Conservation (phyloP, 2,888 invertebrate genomes). For the Hedychridium roseum region DNA sequence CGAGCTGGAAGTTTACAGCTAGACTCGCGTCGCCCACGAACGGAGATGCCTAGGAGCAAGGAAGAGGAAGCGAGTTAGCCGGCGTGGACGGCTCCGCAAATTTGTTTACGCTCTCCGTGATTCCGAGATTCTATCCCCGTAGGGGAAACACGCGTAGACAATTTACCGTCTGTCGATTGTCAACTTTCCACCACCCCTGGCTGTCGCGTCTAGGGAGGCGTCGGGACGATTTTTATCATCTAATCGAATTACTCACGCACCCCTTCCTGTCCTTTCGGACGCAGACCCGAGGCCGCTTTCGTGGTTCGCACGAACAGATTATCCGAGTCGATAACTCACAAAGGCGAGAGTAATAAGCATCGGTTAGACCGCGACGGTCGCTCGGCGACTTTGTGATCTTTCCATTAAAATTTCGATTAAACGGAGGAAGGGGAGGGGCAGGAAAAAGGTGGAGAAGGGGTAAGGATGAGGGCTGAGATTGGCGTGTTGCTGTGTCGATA, state of each 20-base stretch:
- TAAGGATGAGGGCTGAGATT: conserved; percentile 20
- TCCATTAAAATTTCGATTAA: conserved; percentile 52
- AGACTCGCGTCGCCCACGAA: too few relatives aligned
- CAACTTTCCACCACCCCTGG: too few relatives aligned
- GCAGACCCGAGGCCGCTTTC: neutral
- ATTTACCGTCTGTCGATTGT: too few relatives aligned
- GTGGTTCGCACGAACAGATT: neutral
- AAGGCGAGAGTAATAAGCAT: neutral
- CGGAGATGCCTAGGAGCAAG: too few relatives aligned
- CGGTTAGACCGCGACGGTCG: conserved; percentile 1
- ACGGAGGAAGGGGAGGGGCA: neutral
- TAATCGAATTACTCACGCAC: too few relatives aligned
- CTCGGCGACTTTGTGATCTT: conserved; percentile 41
- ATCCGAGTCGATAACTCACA: neutral
- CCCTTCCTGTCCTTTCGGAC: neutral
- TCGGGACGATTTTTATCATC: too few relatives aligned
- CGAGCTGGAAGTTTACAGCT: conserved; percentile 1
- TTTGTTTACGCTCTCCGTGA: too few relatives aligned
- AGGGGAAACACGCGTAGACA: too few relatives aligned
- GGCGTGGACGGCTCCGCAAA: too few relatives aligned
- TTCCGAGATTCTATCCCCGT: too few relatives aligned
- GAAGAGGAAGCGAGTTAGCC: too few relatives aligned
- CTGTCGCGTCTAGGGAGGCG: too few relatives aligned
- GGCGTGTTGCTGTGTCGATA: conserved; percentile 17
- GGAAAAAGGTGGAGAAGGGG: conserved; percentile 10